A percentile compares a stretch with the other conserved stretches of the same genome.
Evolutionary conservation across 2,113 vertebrate species (phyloP).

Genomic region (Callopanchax toddi): DNA sequence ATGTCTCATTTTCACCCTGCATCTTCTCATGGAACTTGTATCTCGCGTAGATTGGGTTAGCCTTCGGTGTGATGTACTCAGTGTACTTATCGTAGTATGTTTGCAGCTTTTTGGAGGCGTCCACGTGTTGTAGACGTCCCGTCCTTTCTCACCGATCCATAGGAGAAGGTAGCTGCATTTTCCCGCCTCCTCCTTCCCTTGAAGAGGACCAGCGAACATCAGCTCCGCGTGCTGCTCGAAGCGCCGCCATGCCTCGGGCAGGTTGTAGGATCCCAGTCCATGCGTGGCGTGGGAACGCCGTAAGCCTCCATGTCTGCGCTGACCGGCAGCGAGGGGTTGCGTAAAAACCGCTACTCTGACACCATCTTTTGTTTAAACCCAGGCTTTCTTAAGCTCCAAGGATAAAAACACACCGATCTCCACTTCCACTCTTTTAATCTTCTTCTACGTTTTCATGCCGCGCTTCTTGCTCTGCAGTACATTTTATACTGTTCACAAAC

Average conservation of each 20-base stretch:
- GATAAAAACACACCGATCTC: no score
- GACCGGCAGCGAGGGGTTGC: no score
- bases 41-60: not conserved
- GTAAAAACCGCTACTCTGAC: no score
- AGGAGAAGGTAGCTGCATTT: not conserved
- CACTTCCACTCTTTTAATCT: no score
- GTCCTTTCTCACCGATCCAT: not conserved
- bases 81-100: not conserved
- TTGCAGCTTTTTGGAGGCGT: not conserved
- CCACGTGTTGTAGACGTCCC: not conserved
- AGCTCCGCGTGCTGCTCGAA: not conserved
- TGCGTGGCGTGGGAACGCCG: not conserved
- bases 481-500: no score
- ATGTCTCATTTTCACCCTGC: not conserved
- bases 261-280: not conserved
- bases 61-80: not conserved
- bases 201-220: not conserved
- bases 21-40: slow-evolving; percentile 7
- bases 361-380: no score
- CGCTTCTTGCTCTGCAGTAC: no score
- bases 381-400: no score
- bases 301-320: not conserved
- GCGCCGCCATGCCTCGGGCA: not conserved
- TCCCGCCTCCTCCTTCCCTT: not conserved
- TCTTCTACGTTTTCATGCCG: no score